Evolutionary conservation across 2,797 vertebrate genomes (phyloP).

Genomic region (Tragopan temminckii): DNA sequence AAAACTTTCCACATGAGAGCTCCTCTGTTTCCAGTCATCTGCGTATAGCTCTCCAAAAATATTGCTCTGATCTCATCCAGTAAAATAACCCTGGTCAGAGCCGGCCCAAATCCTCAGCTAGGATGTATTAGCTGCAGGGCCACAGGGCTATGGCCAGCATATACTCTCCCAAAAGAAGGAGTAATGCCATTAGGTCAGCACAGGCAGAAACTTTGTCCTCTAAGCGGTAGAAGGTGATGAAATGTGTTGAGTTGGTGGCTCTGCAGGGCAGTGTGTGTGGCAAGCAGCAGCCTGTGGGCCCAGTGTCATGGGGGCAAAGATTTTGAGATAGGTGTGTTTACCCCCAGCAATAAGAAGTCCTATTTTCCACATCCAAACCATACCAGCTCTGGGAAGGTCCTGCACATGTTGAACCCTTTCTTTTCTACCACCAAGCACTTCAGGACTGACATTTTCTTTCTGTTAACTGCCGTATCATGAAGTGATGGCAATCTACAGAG

Average conservation of each 20-base stretch:
- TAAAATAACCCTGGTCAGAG: not conserved
- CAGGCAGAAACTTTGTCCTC: not conserved
- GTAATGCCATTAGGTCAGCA: not conserved
- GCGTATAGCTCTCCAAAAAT: not conserved
- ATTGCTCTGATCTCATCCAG: not conserved
- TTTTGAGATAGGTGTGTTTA: rapidly evolving
- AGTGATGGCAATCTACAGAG: not conserved
- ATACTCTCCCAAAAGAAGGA: not conserved
- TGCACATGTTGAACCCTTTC: not conserved
- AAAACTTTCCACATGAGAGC: not conserved
- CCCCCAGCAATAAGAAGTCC: not conserved
- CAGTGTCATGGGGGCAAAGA: rapidly evolving
- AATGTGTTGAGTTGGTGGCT: not conserved
- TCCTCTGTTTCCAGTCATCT: not conserved
- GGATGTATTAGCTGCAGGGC: not conserved
- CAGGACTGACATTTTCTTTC: not conserved
- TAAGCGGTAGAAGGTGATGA: rapidly evolving
- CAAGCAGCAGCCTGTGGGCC: not conserved
- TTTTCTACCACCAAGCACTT: not conserved
- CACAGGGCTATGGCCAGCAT: rapidly evolving
- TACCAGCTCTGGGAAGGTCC: not conserved
- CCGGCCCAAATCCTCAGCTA: rapidly evolving
- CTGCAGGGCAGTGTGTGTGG: not conserved
- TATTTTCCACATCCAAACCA: rapidly evolving
- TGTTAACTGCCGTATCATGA: not conserved